phyloP scores from a whole-genome alignment of 2,113 vertebrate genomes.

The Gallinago undulata region DNA sequence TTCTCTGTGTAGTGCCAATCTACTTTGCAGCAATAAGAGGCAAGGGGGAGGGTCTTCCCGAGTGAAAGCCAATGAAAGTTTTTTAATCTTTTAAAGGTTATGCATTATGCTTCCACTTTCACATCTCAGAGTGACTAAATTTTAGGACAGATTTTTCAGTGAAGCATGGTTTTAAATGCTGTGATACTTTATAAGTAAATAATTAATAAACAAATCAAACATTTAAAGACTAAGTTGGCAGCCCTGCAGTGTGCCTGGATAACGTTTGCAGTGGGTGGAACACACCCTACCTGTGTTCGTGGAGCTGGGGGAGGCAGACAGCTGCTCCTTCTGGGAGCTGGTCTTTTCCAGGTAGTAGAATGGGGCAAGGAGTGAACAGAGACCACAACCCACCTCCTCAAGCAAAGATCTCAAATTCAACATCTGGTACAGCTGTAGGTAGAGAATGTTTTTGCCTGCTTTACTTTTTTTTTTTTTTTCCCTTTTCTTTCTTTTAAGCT shows the following conservation, averaged over 20 bases:
- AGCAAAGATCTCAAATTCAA: not conserved
- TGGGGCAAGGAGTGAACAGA: not conserved
- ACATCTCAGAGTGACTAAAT: not conserved
- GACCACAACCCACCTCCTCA: not conserved
- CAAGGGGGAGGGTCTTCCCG: not conserved
- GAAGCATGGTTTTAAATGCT: slow-evolving; percentile 21
- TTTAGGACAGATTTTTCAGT: slow-evolving; percentile 22
- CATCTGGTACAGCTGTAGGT: not conserved
- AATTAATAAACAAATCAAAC: slow-evolving; percentile 38
- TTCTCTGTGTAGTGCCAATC: not conserved
- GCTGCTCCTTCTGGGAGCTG: not conserved
- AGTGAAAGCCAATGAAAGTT: not conserved
- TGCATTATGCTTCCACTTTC: slow-evolving; percentile 30
- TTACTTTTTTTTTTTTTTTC: not conserved
- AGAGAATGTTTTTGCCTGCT: not conserved
- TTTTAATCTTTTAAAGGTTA: slow-evolving; percentile 41
- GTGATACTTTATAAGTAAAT: slow-evolving; percentile 26
- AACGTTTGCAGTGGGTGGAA: not conserved
- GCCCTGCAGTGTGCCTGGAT: not conserved
- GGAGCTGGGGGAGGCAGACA: not conserved
- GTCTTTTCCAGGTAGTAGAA: not conserved
- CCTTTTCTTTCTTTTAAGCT: not conserved
- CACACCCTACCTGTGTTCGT: not conserved
- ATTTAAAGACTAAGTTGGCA: not conserved
- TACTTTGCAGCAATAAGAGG: not conserved